Conservation (phyloP, 2,113 vertebrate genomes). For the Trichechus manatus region DNA sequence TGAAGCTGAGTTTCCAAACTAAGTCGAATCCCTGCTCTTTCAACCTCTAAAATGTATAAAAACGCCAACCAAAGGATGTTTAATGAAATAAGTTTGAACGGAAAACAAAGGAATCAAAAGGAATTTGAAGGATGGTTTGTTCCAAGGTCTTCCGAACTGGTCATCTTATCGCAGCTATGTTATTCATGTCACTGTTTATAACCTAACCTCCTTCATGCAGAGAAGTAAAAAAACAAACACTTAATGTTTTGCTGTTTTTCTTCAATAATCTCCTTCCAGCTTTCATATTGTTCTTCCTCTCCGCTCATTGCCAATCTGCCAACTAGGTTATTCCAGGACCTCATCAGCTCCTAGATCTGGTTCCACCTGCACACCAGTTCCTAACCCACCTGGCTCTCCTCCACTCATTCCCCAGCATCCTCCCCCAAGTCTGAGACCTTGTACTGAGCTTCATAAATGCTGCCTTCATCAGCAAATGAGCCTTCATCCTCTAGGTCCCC, state of each 20-base stretch:
- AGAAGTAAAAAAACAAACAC: constrained; percentile 61
- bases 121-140: background rate
- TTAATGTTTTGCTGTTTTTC: constrained; percentile 69
- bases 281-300: background rate
- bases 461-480: background rate
- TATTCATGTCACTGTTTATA: constrained; percentile 17
- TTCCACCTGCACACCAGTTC: background rate
- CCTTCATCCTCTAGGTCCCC: background rate
- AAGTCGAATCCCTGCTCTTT: background rate
- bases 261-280: constrained; percentile 80
- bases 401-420: background rate
- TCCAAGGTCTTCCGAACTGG: constrained; percentile 36
- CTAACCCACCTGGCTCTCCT: background rate
- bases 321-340: background rate
- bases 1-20: background rate
- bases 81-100: background rate
- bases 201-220: constrained; percentile 70
- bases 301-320: background rate
- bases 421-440: background rate
- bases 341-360: background rate
- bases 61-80: background rate
- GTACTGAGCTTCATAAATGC: background rate
- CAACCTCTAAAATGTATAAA: background rate
- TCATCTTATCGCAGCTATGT: background rate
- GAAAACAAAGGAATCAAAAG: constrained; percentile 64